These are phyloP conservation scores for Rhabdophis nuchalis DNA, from an alignment of 2,797 vertebrate genomes.

Conservation along the genomic window DNA sequence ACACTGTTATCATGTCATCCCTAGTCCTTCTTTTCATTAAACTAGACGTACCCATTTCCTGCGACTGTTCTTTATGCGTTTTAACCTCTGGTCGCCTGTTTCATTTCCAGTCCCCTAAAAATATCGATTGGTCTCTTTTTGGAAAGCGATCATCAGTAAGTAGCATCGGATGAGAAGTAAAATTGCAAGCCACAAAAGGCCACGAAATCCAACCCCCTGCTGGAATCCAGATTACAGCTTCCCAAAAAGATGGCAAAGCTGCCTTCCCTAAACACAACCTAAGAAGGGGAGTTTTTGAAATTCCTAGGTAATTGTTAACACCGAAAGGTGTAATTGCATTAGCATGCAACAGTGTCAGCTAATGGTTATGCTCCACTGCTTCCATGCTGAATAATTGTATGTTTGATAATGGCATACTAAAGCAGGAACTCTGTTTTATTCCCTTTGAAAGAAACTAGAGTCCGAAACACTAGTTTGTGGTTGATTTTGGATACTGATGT, in stretches of 20 bases:
- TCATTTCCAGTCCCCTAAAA: neutral
- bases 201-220: neutral
- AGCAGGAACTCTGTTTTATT: neutral
- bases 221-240: neutral
- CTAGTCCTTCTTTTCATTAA: neutral
- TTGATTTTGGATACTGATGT: neutral
- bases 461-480: neutral
- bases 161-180: neutral
- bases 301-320: neutral
- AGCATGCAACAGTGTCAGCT: neutral
- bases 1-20: neutral
- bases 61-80: neutral
- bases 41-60: neutral
- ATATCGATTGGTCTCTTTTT: neutral
- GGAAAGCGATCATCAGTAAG: neutral
- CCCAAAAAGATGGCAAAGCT: neutral
- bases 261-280: neutral
- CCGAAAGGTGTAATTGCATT: neutral
- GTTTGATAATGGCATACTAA: neutral
- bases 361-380: neutral
- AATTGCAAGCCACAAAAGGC: neutral
- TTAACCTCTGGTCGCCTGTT: neutral
- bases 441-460: neutral
- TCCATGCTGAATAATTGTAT: neutral
- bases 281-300: neutral